Percentiles rank a stretch among this genome's conserved stretches.
Conservation (phyloP, 2,797 vertebrate species). For the Takifugu rubripes region DNA sequence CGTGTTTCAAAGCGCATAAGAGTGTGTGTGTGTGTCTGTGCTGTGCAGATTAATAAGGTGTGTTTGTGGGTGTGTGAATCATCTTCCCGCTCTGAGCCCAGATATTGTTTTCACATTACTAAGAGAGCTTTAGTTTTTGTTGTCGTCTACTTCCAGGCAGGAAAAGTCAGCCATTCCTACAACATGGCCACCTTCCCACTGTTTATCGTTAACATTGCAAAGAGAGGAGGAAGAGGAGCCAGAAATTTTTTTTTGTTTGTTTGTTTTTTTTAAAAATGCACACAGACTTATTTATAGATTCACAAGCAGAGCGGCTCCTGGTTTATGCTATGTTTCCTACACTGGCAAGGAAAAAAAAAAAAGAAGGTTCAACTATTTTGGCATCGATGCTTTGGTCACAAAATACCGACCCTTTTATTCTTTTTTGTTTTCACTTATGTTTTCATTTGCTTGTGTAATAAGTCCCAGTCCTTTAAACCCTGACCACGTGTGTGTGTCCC, state of each 20-base stretch:
- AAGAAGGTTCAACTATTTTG: slow-evolving; percentile 92
- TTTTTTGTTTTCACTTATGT: slow-evolving; percentile 79
- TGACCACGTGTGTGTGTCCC: slow-evolving; percentile 78
- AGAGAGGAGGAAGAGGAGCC: slow-evolving; percentile 58
- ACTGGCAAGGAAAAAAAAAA: slow-evolving; percentile 58
- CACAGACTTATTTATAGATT: slow-evolving; percentile 57
- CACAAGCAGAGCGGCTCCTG: slow-evolving; percentile 60
- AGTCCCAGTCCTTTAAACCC: slow-evolving; percentile 71
- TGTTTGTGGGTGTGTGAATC: too few species aligned
- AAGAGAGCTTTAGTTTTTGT: slow-evolving; percentile 49
- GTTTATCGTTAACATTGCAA: slow-evolving; percentile 57
- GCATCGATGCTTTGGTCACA: slow-evolving; percentile 99
- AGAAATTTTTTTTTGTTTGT: slow-evolving; percentile 24
- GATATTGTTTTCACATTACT: slow-evolving; percentile 70
- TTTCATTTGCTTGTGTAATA: slow-evolving; percentile 67
- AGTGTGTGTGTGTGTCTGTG: too few species aligned
- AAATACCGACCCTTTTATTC: slow-evolving; percentile 88
- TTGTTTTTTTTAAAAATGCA: slow-evolving; percentile 36
- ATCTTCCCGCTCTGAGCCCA: too few species aligned
- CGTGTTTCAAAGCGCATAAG: slow-evolving; percentile 4
- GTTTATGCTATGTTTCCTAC: slow-evolving; percentile 63
- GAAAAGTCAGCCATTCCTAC: slow-evolving; percentile 57
- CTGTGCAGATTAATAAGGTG: too few species aligned
- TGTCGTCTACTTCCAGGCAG: slow-evolving; percentile 63
- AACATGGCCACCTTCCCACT: slow-evolving; percentile 61